phyloP scores from a whole-genome alignment of 1,140 invertebrate species.

The Drosophila tropicalis region DNA sequence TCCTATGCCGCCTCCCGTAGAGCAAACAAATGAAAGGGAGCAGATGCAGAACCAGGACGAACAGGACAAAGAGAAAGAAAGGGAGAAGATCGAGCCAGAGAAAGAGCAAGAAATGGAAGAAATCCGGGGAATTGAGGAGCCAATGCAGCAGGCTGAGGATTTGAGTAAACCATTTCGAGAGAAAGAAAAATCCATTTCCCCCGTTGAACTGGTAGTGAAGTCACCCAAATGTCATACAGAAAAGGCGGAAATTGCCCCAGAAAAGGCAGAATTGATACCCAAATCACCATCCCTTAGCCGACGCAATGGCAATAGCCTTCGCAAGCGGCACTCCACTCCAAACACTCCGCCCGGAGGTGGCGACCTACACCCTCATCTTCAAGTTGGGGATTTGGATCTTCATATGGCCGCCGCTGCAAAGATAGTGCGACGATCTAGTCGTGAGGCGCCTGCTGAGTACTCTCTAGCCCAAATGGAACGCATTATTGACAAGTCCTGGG shows the following conservation, averaged over 20 bases:
- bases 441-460: slow-evolving; percentile 60
- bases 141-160: slow-evolving; percentile 57
- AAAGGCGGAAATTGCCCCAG: slow-evolving; percentile 9
- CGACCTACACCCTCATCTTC: slow-evolving; percentile 9
- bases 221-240: slow-evolving; percentile 29
- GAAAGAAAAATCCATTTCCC: slow-evolving; percentile 43
- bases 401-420: slow-evolving; percentile 51
- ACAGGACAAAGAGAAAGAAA: slow-evolving; percentile 4
- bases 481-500: slow-evolving; percentile 94
- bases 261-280: slow-evolving; percentile 43
- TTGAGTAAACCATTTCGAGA: slow-evolving; percentile 51
- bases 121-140: slow-evolving; percentile 15
- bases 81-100: slow-evolving; percentile 16
- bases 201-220: slow-evolving; percentile 21
- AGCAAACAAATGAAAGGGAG: slow-evolving; percentile 13
- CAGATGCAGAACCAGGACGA: neutral
- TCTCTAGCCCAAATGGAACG: slow-evolving; percentile 76
- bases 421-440: slow-evolving; percentile 62
- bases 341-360: slow-evolving; percentile 33
- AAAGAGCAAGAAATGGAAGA: slow-evolving; percentile 7
- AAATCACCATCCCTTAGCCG: slow-evolving; percentile 35
- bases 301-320: slow-evolving; percentile 53
- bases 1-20: slow-evolving; percentile 30
- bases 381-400: slow-evolving; percentile 33
- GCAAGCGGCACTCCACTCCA: slow-evolving; percentile 60